A percentile compares a stretch with the other conserved stretches of the same genome.
These are phyloP conservation scores for Acomys russatus DNA, from an alignment of 2,797 vertebrate species.

Conservation along the genomic window DNA sequence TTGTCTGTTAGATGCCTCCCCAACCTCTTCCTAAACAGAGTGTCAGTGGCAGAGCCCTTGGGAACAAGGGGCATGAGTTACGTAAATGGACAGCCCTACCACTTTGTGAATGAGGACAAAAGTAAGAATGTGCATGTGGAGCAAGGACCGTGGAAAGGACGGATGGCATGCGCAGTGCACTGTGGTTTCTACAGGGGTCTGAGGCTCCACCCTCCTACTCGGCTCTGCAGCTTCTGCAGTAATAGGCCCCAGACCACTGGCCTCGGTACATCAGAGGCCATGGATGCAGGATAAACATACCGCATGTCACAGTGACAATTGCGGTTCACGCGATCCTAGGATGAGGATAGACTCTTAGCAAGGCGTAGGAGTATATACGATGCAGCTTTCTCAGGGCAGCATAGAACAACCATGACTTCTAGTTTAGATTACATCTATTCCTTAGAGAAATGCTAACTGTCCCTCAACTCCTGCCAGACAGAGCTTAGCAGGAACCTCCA, in stretches of 20 bases:
- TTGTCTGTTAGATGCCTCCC: not conserved
- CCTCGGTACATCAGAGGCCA: not conserved
- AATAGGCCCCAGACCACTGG: not conserved
- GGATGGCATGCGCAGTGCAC: not conserved
- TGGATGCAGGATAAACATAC: not conserved
- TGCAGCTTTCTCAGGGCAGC: not conserved
- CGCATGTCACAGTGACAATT: not conserved
- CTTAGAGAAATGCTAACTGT: not conserved
- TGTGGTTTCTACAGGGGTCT: not conserved
- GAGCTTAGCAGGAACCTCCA: not conserved
- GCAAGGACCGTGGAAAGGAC: not conserved
- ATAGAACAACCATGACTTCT: not conserved
- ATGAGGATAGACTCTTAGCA: not conserved
- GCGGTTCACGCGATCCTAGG: too few species aligned
- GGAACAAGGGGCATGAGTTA: not conserved
- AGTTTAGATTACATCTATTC: not conserved
- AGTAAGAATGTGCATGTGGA: not conserved
- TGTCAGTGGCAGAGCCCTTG: not conserved
- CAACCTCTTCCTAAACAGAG: not conserved
- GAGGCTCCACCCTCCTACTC: not conserved
- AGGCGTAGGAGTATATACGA: not conserved
- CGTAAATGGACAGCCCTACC: not conserved
- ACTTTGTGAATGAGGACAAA: not conserved
- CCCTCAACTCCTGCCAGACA: not conserved
- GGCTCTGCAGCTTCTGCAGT: not conserved